Evolutionary conservation across 2,113 vertebrate genomes (phyloP), one percentile per base, ranked within the genome.

Genomic region (Montifringilla adamsi): DNA sequence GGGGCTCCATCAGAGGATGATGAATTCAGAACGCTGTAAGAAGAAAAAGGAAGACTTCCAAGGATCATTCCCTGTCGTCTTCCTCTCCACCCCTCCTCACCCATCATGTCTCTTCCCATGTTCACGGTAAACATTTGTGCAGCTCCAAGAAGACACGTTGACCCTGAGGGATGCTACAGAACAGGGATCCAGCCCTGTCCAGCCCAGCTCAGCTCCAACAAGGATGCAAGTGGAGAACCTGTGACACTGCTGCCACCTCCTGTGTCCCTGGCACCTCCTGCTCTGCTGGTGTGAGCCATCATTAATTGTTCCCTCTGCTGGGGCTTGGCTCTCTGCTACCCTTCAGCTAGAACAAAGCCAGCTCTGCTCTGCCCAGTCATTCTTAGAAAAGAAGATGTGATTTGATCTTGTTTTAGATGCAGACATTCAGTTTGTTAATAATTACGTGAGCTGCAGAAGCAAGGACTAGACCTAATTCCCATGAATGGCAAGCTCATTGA

Each of bases 341-440:
- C 41, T 63, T 60, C 37, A 53, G 44, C 17, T 23, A 62, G 43
- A 83, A 41, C 2, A 4, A 41, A 69, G 53, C 37, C 47, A 55
- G 56, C 28, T 58, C 66, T 67, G 60, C 77, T 88, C 31, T 90
- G 79, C 67, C 56, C 50, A 58, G 64, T 17, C 60, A 23, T 62
- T 78, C 60, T 52, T 47, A 37, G 35, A 30, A 88, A 85, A 80
- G 49, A 47, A 50, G 11, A 52, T 23, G 74, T 5, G 10, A 92
- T 44, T 81, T 94, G 60, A 82, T 94, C 96, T 94, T 56, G 85
- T 86, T 94, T 96, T 73, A 84, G 93, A 96, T 64, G 66, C 87
- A 95, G 89, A 90, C 79, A 4, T 89, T 84, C 37, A 20, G 68
- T 90, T 95, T 96, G 90, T 97, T 94, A 92, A 94, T 90, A 95